A percentile compares a stretch with the other conserved stretches of the same genome.
These are phyloP conservation scores for Macrotrachela quadricornifera DNA, from an alignment of 1,140 invertebrate species.

Conservation along the genomic window DNA sequence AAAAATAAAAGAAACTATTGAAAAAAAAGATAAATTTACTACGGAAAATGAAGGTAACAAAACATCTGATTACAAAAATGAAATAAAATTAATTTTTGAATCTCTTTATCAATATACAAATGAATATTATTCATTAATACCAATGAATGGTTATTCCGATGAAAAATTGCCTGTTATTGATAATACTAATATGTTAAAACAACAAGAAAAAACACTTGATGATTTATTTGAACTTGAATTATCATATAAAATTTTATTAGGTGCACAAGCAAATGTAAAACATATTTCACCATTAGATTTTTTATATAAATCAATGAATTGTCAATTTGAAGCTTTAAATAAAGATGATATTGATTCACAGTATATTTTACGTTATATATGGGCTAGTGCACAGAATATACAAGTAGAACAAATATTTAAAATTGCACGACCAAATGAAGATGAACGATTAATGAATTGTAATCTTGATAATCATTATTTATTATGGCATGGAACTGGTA, in stretches of 20 bases:
- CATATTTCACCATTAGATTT: background rate
- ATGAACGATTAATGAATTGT: constrained; percentile 11
- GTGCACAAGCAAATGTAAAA: constrained; percentile 16
- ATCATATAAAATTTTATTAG: constrained; percentile 27
- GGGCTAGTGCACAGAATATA: background rate
- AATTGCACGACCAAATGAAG: constrained; percentile 10
- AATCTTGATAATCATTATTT: constrained; percentile 20
- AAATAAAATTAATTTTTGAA: constrained; percentile 8
- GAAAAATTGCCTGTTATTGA: constrained; percentile 27
- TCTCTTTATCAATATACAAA: constrained; percentile 21
- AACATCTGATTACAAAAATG: constrained; percentile 11
- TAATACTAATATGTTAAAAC: constrained; percentile 15
- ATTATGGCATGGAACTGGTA: constrained; percentile 31
- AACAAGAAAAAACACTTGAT: constrained; percentile 18
- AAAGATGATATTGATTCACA: constrained; percentile 15
- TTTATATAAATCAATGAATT: constrained; percentile 30
- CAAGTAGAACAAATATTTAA: no score
- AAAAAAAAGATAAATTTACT: constrained; percentile 12
- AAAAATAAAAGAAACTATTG: constrained; percentile 6
- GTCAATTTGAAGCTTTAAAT: constrained; percentile 21
- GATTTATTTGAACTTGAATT: constrained; percentile 28
- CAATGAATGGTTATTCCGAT: constrained; percentile 26
- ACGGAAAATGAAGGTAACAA: constrained; percentile 5
- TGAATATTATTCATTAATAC: constrained; percentile 33
- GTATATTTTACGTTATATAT: no score